Conservation (phyloP, 1,140 invertebrate genomes). For the Platyscapa corneri region DNA sequence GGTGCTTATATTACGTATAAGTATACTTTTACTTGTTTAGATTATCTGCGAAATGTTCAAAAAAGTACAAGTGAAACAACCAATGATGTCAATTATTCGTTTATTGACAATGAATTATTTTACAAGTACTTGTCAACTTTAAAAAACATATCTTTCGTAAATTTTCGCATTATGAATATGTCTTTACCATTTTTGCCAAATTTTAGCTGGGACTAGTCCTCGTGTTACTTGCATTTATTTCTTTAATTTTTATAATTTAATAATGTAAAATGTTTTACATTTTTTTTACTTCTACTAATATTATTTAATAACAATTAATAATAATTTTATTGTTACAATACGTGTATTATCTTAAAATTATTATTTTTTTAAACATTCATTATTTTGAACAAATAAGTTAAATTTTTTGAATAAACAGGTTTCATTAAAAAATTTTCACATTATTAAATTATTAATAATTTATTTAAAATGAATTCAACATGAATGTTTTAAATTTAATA, state of each 20-base stretch:
- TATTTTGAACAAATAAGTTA: no score
- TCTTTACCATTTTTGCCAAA: constrained; percentile 61
- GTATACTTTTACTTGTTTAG: constrained; percentile 67
- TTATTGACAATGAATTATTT: constrained; percentile 63
- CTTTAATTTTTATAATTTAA: not conserved
- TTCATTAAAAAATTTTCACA: no score
- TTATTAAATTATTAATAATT: no score
- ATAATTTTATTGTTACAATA: no score
- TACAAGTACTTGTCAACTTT: constrained; percentile 64
- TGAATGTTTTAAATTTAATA: no score
- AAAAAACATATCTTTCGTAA: constrained; percentile 61
- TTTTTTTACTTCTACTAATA: no score
- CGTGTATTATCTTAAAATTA: no score
- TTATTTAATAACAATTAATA: no score
- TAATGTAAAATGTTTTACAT: not conserved
- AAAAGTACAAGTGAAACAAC: constrained; percentile 66
- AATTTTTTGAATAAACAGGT: no score
- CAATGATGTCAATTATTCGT: constrained; percentile 61
- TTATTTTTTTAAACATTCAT: no score
- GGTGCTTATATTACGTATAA: constrained; percentile 70
- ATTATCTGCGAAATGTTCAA: constrained; percentile 68
- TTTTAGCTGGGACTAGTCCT: constrained; percentile 63
- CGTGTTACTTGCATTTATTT: constrained; percentile 27
- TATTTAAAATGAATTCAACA: no score
- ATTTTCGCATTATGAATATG: constrained; percentile 62